A percentile compares a stretch with the other conserved stretches of the same genome.
Evolutionary conservation across 1,140 invertebrate species (phyloP).

Genomic region (Anthonomus grandis): DNA sequence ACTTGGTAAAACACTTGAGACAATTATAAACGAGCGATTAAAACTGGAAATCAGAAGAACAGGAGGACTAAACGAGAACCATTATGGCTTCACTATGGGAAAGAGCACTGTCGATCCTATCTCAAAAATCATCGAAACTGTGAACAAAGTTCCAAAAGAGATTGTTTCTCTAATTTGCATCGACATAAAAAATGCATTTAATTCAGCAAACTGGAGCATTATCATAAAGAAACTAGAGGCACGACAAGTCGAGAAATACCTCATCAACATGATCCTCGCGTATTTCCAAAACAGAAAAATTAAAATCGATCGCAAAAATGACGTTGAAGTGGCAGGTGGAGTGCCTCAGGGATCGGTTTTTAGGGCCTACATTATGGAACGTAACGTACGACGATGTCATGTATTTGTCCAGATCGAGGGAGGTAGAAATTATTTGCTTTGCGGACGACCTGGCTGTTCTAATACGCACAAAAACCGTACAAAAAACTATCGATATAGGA

Average conservation of each 20-base stretch:
- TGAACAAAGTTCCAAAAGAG: conserved; percentile 10
- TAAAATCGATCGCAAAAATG: background rate
- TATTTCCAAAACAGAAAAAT: conserved; percentile 18
- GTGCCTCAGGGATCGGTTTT: conserved; percentile 45
- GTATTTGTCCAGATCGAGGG: conserved; percentile 17
- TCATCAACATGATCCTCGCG: conserved; percentile 2
- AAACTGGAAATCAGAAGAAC: conserved; percentile 17
- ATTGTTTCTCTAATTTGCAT: conserved; percentile 21
- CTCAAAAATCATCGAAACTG: conserved; percentile 19
- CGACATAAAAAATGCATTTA: conserved; percentile 32
- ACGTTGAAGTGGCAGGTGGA: conserved; percentile 25
- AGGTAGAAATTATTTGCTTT: conserved; percentile 29
- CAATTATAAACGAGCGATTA: conserved; percentile 13
- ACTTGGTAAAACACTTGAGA: conserved; percentile 28
- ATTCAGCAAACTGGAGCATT: conserved; percentile 22
- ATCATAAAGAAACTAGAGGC: conserved; percentile 4
- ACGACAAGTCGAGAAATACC: conserved; percentile 3
- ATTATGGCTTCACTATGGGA: conserved; percentile 30
- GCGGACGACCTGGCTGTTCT: conserved; percentile 38
- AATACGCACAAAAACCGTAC: conserved; percentile 6
- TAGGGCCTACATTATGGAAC: conserved; percentile 43
- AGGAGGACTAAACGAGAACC: conserved; percentile 13
- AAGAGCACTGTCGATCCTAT: conserved; percentile 29
- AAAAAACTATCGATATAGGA: conserved; percentile 7
- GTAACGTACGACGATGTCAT: conserved; percentile 38